phyloP scores from a whole-genome alignment of 37 sponge, comb jelly and placozoan species.

The Tethya wilhelma region DNA sequence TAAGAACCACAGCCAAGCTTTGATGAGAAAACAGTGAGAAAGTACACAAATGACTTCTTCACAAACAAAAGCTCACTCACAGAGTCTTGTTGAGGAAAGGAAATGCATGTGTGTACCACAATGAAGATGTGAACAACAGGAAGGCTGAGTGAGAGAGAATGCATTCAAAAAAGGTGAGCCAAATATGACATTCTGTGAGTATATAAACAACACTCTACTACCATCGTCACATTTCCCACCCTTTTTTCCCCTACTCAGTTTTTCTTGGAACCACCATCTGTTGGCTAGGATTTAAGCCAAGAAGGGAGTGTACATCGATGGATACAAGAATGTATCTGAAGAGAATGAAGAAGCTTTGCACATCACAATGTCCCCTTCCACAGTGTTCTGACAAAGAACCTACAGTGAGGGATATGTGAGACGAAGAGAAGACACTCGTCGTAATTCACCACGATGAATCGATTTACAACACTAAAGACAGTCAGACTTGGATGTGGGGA shows the following conservation, averaged over 20 bases:
- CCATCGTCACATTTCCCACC: constrained; percentile 8
- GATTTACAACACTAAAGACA: constrained; percentile 35
- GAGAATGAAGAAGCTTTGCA: not conserved
- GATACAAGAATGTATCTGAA: constrained; percentile 12
- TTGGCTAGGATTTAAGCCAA: constrained; percentile 15
- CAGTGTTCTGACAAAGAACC: not conserved
- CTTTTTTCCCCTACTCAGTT: no score
- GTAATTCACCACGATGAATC: constrained; percentile 35
- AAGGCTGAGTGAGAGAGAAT: not conserved
- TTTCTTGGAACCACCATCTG: no score
- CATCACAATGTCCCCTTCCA: constrained; percentile 1
- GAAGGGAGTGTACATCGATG: constrained; percentile 29
- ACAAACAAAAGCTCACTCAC: not conserved
- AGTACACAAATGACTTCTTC: constrained; percentile 3
- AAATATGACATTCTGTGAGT: not conserved
- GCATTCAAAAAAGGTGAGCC: constrained; percentile 10
- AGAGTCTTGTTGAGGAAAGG: not conserved
- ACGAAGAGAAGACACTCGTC: not conserved
- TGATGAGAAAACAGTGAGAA: constrained; percentile 5
- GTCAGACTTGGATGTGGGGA: constrained; percentile 24
- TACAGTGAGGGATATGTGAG: not conserved
- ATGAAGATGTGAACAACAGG: not conserved
- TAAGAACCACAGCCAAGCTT: not conserved
- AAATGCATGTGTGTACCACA: not conserved
- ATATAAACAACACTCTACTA: no score